Conservation (phyloP, 2,113 vertebrate genomes). For the Gasterosteus nipponicus region DNA sequence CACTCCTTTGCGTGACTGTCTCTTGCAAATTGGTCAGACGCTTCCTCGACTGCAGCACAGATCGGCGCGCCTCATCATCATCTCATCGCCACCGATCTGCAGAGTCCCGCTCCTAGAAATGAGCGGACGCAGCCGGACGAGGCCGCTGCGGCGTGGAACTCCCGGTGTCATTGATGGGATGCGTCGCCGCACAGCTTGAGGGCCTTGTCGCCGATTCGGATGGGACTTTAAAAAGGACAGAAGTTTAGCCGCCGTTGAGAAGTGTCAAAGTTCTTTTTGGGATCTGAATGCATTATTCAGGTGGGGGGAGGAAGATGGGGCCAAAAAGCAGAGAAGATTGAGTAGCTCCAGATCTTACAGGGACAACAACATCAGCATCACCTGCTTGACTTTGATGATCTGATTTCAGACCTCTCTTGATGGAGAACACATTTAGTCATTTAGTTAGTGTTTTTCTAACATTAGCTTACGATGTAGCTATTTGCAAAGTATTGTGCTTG, state of each 20-base stretch:
- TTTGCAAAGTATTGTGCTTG: too few species aligned
- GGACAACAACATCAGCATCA: background rate
- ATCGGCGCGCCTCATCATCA: conserved; percentile 5
- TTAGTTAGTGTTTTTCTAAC: background rate
- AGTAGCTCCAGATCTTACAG: background rate
- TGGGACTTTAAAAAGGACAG: background rate
- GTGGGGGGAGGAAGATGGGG: background rate
- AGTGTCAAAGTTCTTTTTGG: background rate
- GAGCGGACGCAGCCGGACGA: conserved; percentile 37
- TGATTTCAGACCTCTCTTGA: too few species aligned
- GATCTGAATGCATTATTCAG: background rate
- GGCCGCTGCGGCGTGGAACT: conserved; percentile 26
- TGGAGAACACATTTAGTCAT: background rate
- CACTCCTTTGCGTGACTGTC: background rate
- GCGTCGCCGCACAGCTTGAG: background rate
- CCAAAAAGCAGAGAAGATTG: background rate
- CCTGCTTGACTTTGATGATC: background rate
- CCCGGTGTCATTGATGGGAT: background rate
- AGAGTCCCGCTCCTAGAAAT: conserved; percentile 8
- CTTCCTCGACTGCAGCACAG: background rate
- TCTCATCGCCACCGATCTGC: conserved; percentile 1
- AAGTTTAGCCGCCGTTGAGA: background rate
- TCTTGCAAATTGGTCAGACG: too few species aligned
- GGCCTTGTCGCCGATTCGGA: background rate
- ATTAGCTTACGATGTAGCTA: background rate